These are phyloP conservation scores for Sebastes hubbsi DNA, from an alignment of 2,797 vertebrate species.

Conservation along the genomic window DNA sequence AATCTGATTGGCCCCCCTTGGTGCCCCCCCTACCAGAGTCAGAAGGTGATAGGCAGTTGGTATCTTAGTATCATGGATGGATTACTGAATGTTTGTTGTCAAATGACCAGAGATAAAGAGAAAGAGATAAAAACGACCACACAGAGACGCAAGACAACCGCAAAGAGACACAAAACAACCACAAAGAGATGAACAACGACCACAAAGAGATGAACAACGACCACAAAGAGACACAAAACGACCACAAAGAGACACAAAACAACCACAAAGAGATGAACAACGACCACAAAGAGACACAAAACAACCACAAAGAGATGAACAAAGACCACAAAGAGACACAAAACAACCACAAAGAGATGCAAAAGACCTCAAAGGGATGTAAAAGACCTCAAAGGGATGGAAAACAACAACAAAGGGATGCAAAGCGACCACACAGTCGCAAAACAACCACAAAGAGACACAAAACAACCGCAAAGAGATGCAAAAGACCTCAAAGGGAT, in stretches of 20 bases:
- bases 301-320: too few relatives aligned
- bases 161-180: background rate
- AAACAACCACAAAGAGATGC: too few relatives aligned
- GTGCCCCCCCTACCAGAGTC: background rate
- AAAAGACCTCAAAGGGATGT: too few relatives aligned
- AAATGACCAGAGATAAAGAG: background rate
- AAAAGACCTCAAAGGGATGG: background rate
- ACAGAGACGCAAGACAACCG: background rate
- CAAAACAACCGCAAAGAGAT: too few relatives aligned
- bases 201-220: background rate
- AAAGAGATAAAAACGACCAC: background rate
- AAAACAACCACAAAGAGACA: too few relatives aligned
- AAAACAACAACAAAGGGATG: background rate
- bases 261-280: too few relatives aligned
- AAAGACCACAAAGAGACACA: too few relatives aligned
- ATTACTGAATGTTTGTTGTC: background rate
- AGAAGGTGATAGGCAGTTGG: background rate
- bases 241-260: background rate
- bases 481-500: background rate
- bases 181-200: too few relatives aligned
- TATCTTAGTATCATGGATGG: background rate
- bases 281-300: too few relatives aligned
- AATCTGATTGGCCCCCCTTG: background rate
- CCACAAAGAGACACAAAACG: background rate
- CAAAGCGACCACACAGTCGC: background rate